These are phyloP conservation scores for Oreotrochilus melanogaster DNA, from an alignment of 2,113 vertebrate genomes.

Conservation along the genomic window DNA sequence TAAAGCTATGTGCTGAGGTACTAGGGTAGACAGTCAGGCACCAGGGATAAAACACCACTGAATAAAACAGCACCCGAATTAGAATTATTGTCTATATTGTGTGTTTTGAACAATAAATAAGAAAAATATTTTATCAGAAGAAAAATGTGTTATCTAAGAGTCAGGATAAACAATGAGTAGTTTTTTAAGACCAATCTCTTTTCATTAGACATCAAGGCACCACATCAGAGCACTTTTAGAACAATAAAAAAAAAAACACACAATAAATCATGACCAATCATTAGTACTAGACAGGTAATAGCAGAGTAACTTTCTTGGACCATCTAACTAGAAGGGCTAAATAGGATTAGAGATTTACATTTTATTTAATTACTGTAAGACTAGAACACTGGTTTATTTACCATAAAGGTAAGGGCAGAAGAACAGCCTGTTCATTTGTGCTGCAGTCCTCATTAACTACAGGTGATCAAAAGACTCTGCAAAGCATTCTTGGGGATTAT, in stretches of 20 bases:
- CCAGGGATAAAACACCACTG: constrained; percentile 88
- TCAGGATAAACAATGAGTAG: constrained; percentile 86
- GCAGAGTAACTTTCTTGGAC: constrained; percentile 83
- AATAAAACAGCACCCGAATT: constrained; percentile 86
- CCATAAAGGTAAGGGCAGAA: constrained; percentile 81
- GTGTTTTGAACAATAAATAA: constrained; percentile 87
- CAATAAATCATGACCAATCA: constrained; percentile 87
- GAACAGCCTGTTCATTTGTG: constrained; percentile 70
- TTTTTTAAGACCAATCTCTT: constrained; percentile 87
- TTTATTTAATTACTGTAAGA: constrained; percentile 83
- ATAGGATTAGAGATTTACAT: constrained; percentile 85
- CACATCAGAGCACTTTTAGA: constrained; percentile 88
- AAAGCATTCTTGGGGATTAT: constrained; percentile 56
- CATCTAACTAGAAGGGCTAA: constrained; percentile 76
- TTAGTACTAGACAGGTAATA: constrained; percentile 87
- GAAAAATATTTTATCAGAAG: constrained; percentile 94
- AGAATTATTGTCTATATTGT: constrained; percentile 85
- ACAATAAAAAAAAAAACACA: constrained; percentile 81
- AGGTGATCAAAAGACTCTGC: constrained; percentile 78
- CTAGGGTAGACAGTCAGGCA: constrained; percentile 94
- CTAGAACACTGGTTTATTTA: constrained; percentile 80
- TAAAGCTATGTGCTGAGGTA: constrained; percentile 97
- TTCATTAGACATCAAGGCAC: constrained; percentile 98
- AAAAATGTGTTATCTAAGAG: constrained; percentile 93
- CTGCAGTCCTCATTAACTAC: constrained; percentile 75